A percentile compares a stretch with the other conserved stretches of the same genome.
Conservation (phyloP, 2,888 invertebrate species). For the Machimus atricapillus region DNA sequence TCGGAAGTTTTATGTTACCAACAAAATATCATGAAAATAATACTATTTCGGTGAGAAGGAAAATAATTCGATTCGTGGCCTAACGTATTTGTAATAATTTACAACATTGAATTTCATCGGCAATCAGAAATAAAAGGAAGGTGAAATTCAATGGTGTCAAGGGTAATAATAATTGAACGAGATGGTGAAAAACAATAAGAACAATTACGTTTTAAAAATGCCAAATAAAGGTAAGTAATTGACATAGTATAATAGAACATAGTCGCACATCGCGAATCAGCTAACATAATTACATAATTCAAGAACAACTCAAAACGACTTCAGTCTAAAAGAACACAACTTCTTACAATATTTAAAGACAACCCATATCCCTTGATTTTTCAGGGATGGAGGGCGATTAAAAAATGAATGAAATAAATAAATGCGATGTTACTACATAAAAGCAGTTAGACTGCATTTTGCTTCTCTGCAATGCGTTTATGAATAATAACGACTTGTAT, state of each 20-base stretch:
- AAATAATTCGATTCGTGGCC: background rate
- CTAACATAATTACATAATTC: background rate
- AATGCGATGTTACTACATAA: background rate
- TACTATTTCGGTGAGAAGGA: background rate
- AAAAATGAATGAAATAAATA: background rate
- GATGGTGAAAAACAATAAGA: background rate
- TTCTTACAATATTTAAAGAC: background rate
- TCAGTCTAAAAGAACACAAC: background rate
- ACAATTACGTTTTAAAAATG: background rate
- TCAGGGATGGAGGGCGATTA: background rate
- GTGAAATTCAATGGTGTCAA: background rate
- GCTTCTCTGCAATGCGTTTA: background rate
- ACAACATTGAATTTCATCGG: background rate
- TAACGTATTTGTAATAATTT: background rate
- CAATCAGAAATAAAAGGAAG: background rate
- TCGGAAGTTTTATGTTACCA: background rate
- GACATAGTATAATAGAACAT: background rate
- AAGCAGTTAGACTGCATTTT: background rate
- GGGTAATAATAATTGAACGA: background rate
- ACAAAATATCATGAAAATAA: background rate
- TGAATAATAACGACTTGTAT: background rate
- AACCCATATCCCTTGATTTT: background rate
- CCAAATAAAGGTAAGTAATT: background rate
- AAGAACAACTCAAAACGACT: background rate
- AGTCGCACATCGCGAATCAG: background rate